Evolutionary conservation across 1,140 invertebrate species (phyloP), one percentile per base, ranked within the genome.

Genomic region (Drosophila dunni): DNA sequence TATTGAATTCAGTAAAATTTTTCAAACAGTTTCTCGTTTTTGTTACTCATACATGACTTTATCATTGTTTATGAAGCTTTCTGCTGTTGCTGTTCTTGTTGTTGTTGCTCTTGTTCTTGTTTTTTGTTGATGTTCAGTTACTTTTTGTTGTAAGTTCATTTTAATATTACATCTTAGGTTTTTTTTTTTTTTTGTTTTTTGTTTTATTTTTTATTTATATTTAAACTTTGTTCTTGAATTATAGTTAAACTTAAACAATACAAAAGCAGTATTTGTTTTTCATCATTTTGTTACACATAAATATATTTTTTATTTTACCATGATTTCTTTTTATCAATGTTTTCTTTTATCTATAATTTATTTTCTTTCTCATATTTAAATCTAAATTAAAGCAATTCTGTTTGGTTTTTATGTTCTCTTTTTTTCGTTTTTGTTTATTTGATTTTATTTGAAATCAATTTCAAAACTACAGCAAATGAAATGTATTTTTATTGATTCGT

Each of bases 1-100:
- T 91, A 89, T 91, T 91, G 81, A 91, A 91, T 91, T 91, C 81
- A 89, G 88, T 91, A 89, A 91, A 91, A 89, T 85, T 88, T 85
- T 85, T 89, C 68, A 85, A 90, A 90, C 85, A 86, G 68, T 83
- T 80, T 78, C 72, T 85, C 81, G 69, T 88, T 81, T 83, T 85
- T 77, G 51, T 85, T 81, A 81, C 68, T 79, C 81, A 72, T 81
- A 89, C 81, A 85, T 76, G 79, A 73, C 64, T 40, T 75, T 72
- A 56, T 85, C 75, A 46, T 51, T 83, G 68, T 78, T 75, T 75
- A 66, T 82, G 58, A 75, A 75, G 71, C 38, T 61, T 83, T 88
- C 66, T 63, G 36, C 34, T 48, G 56, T 67, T 61, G 51, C 65
- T 70, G 40, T 80, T 65, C 46, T 81, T 60, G 62, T 83, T 79